Percentiles rank a stretch among this genome's conserved stretches.
Evolutionary conservation across 2,113 vertebrate species (phyloP).

Genomic region (Pipa parva): DNA sequence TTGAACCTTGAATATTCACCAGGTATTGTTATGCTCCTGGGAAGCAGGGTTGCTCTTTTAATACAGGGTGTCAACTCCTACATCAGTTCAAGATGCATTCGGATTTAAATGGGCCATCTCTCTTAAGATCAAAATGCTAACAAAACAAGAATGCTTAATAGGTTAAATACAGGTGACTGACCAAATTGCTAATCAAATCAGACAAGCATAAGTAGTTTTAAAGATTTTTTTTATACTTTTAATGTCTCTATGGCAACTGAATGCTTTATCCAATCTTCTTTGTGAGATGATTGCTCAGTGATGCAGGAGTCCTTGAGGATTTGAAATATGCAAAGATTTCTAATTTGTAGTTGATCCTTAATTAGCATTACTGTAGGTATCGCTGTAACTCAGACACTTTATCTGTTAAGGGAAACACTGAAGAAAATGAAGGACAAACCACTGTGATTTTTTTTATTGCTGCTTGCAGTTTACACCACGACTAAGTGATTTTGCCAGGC

Average conservation of each 20-base stretch:
- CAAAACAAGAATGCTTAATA: slow-evolving; percentile 21
- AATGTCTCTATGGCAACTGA: slow-evolving; percentile 9
- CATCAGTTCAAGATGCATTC: slow-evolving; percentile 19
- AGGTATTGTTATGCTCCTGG: slow-evolving; percentile 14
- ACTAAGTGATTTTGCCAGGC: too few relatives aligned
- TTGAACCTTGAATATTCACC: slow-evolving; percentile 24
- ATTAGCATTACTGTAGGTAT: slow-evolving; percentile 2
- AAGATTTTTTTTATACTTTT: slow-evolving; percentile 21
- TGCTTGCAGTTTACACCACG: too few relatives aligned
- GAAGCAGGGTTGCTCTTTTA: slow-evolving; percentile 3
- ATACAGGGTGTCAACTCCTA: slow-evolving; percentile 9
- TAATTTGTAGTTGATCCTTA: slow-evolving; percentile 2
- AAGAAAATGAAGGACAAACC: background rate
- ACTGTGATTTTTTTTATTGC: too few relatives aligned
- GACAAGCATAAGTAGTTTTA: slow-evolving; percentile 27
- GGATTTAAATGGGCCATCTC: slow-evolving; percentile 20
- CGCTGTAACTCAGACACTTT: background rate
- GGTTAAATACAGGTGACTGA: slow-evolving; percentile 31
- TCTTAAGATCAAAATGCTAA: slow-evolving; percentile 18
- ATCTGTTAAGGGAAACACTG: background rate
- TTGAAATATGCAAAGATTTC: background rate
- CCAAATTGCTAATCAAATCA: slow-evolving; percentile 29
- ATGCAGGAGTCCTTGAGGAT: background rate
- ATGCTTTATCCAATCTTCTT: slow-evolving; percentile 9
- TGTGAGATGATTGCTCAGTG: background rate